These are phyloP conservation scores for Synergus laeviventris DNA, from an alignment of 2,888 invertebrate genomes.

Conservation along the genomic window DNA sequence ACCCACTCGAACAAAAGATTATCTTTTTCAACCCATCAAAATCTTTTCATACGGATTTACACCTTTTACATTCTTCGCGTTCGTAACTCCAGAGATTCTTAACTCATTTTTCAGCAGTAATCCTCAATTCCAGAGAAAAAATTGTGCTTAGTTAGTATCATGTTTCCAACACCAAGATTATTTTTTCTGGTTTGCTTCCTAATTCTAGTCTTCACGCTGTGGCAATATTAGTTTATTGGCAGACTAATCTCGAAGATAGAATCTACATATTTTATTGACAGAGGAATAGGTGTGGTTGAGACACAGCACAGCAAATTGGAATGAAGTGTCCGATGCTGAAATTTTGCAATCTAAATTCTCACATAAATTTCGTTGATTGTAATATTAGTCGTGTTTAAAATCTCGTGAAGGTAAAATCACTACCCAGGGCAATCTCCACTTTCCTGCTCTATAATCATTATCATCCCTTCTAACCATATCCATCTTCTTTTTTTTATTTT, in stretches of 20 bases:
- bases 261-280: background rate
- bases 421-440: constrained; percentile 28
- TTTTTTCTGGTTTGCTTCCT: background rate
- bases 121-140: background rate
- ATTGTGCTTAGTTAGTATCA: background rate
- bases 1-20: background rate
- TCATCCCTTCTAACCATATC: constrained; percentile 32
- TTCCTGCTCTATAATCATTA: constrained; percentile 38
- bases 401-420: constrained; percentile 29
- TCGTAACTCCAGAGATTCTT: background rate
- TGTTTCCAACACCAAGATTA: background rate
- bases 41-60: constrained; percentile 6
- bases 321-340: background rate
- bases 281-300: background rate
- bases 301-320: background rate
- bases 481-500: constrained; percentile 14
- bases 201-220: background rate
- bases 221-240: background rate
- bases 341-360: constrained; percentile 27
- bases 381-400: constrained; percentile 22
- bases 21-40: constrained; percentile 5
- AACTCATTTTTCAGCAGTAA: background rate
- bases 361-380: constrained; percentile 37
- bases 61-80: background rate
- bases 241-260: background rate